phyloP scores from a whole-genome alignment of 2,797 vertebrate species.

The Amblyraja radiata region DNA sequence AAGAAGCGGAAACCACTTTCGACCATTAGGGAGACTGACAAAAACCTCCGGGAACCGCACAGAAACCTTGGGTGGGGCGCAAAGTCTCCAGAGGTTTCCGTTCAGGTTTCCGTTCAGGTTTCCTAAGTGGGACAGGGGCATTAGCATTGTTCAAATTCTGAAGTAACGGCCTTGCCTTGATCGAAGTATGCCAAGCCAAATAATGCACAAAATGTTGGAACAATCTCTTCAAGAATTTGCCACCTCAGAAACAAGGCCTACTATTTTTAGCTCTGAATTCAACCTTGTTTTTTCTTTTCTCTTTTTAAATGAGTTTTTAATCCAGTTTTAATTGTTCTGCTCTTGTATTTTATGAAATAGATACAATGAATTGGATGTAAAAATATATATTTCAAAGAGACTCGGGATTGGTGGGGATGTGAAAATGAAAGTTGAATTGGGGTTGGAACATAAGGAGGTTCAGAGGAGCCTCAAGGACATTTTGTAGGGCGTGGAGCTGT shows the following conservation, averaged over 20 bases:
- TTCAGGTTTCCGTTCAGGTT: too few relatives aligned
- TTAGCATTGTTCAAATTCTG: neutral
- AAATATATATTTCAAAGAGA: neutral
- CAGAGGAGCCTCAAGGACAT: neutral
- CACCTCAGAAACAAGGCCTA: too few relatives aligned
- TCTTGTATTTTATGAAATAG: neutral
- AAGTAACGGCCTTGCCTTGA: neutral
- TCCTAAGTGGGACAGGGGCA: too few relatives aligned
- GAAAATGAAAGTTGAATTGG: neutral
- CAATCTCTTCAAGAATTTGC: neutral
- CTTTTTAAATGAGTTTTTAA: neutral
- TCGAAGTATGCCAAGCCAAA: neutral
- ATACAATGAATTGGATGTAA: neutral
- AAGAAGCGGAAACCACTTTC: too few relatives aligned
- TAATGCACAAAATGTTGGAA: neutral
- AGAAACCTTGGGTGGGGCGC: too few relatives aligned
- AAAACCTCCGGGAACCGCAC: too few relatives aligned
- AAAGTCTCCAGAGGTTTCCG: too few relatives aligned
- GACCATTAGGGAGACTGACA: too few relatives aligned
- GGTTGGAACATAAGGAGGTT: neutral
- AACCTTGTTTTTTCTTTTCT: neutral
- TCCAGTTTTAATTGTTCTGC: neutral
- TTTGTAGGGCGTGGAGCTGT: neutral
- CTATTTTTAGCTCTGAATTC: neutral
- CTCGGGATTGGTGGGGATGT: neutral